A percentile compares a stretch with the other conserved stretches of the same genome.
phyloP scores from a whole-genome alignment of 2,888 invertebrate species.

The Ochlodes sylvanus region DNA sequence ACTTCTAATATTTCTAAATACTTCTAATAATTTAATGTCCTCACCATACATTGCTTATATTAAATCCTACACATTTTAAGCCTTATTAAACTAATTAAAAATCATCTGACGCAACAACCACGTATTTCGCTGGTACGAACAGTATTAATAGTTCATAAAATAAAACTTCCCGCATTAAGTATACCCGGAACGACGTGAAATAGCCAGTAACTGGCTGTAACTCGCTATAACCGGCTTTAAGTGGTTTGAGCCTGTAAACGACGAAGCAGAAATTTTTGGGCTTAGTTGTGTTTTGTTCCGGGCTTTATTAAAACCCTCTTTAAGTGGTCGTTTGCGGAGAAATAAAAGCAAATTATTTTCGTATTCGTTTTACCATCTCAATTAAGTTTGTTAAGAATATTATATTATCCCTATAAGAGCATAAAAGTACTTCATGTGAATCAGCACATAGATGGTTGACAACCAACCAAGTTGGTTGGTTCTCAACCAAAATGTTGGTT shows the following conservation, averaged over 20 bases:
- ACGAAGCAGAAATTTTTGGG: slow-evolving; percentile 11
- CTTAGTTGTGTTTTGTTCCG: slow-evolving; percentile 9
- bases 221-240: slow-evolving; percentile 23
- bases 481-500: too few relatives aligned
- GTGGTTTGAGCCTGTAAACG: slow-evolving; percentile 25
- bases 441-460: too few relatives aligned
- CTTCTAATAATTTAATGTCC: too few relatives aligned
- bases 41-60: too few relatives aligned
- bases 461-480: too few relatives aligned
- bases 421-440: too few relatives aligned
- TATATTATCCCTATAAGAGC: too few relatives aligned
- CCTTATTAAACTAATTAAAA: slow-evolving; percentile 2
- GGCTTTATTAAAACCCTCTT: slow-evolving; percentile 6
- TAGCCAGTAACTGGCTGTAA: slow-evolving; percentile 22
- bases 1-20: too few relatives aligned
- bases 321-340: slow-evolving; percentile 6
- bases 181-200: slow-evolving; percentile 19
- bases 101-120: not conserved
- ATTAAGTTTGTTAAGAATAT: not conserved
- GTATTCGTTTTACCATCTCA: not conserved
- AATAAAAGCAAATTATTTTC: slow-evolving; percentile 10
- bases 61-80: too few relatives aligned
- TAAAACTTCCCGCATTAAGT: slow-evolving; percentile 13
- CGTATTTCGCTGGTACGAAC: not conserved
- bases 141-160: slow-evolving; percentile 20